Evolutionary conservation across 2,797 vertebrate genomes (phyloP).

Genomic region (Platyrinchus mystaceus): DNA sequence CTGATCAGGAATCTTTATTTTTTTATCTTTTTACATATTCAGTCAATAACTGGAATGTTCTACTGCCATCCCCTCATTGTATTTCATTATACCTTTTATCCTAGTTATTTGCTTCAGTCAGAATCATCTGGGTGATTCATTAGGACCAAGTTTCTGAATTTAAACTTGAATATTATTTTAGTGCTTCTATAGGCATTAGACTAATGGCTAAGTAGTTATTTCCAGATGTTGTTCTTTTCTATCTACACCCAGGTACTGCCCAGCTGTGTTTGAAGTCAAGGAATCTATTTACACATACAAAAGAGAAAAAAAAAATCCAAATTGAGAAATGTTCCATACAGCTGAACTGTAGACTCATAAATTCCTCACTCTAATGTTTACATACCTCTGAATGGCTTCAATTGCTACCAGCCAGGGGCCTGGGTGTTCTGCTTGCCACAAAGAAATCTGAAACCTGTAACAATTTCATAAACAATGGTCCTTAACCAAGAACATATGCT

Average conservation of each 20-base stretch:
- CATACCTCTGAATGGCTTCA: conserved; percentile 49
- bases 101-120: not conserved
- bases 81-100: not conserved
- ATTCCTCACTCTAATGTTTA: conserved; percentile 66
- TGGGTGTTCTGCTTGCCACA: conserved; percentile 46
- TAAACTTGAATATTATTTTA: not conserved
- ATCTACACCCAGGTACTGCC: conserved; percentile 1
- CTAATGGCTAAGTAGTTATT: not conserved
- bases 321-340: conserved; percentile 6
- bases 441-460: conserved; percentile 69
- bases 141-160: not conserved
- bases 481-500: conserved; percentile 71
- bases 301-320: not conserved
- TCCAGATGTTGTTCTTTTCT: conserved; percentile 10
- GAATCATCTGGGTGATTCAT: not conserved
- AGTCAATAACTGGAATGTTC: not conserved
- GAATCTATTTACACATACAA: not conserved
- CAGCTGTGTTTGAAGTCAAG: conserved; percentile 31
- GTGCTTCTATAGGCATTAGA: not conserved
- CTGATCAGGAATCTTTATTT: not conserved
- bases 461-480: conserved; percentile 69
- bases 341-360: conserved; percentile 53
- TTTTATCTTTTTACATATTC: not conserved
- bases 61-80: not conserved
- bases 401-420: conserved; percentile 50